Evolutionary conservation across 1,140 invertebrate species (phyloP).

Genomic region (Neotoxoptera formosana): DNA sequence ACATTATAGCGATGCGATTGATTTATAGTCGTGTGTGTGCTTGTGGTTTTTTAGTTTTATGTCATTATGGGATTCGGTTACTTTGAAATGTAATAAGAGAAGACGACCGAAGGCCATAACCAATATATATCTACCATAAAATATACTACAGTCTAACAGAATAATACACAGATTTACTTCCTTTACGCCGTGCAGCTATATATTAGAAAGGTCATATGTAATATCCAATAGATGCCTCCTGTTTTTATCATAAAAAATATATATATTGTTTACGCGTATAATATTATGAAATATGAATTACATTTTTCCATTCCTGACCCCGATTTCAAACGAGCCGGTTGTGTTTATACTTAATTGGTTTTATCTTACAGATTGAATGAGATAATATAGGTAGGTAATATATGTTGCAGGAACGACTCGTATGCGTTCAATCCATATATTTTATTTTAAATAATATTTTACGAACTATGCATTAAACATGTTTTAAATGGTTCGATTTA

Average conservation of each 20-base stretch:
- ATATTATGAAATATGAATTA: background rate
- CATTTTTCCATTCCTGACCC: background rate
- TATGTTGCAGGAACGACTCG: background rate
- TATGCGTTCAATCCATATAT: background rate
- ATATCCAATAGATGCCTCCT: slow-evolving; percentile 25
- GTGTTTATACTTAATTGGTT: background rate
- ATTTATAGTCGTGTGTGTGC: slow-evolving; percentile 36
- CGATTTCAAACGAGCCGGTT: background rate
- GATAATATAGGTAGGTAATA: background rate
- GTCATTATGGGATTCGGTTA: slow-evolving; percentile 55
- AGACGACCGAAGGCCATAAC: slow-evolving; percentile 45
- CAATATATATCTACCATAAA: slow-evolving; percentile 41
- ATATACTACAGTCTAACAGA: slow-evolving; percentile 25
- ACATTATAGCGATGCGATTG: background rate
- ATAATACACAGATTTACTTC: slow-evolving; percentile 17
- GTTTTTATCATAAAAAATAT: background rate
- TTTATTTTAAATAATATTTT: background rate
- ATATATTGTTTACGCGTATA: background rate
- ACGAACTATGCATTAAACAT: background rate
- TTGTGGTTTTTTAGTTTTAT: slow-evolving; percentile 51
- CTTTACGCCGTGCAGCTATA: background rate
- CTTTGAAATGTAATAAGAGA: slow-evolving; percentile 52
- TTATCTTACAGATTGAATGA: background rate
- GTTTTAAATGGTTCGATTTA: background rate
- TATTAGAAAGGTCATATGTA: background rate